Evolutionary conservation across 2,888 invertebrate genomes (phyloP), one percentile per base, ranked within the genome.

Genomic region (Epinotia brunnichana): DNA sequence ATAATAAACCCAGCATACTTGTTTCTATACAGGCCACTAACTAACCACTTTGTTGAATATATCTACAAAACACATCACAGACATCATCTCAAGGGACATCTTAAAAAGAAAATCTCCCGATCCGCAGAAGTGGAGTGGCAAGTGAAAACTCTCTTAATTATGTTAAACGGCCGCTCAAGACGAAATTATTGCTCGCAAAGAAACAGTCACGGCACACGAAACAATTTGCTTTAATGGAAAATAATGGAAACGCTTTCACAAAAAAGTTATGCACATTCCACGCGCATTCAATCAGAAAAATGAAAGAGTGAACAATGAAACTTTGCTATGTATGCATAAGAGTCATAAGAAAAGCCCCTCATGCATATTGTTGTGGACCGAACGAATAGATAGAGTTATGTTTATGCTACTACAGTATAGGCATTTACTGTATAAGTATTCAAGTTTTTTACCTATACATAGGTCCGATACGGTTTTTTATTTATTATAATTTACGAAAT

Each of bases 101-200:
- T 64, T 48, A 39, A 41, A 64, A 70, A 48, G 13, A 39, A 60
- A 59, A 64, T 59, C 57, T 24, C 24, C 13, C 59, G 29, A 19
- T 60, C 59, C 41, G 4, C 64, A 41, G 41, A 60, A 39, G 56
- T 24, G 13, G 61, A 24, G 56, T 41, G 54, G 24, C 24, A 66
- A 66, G 53, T 60, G 21, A 66, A 66, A 71, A 60, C 66, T 54
- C 21, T 60, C 66, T 66, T 71, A 66, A 71, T 71, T 71, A 66
- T 66, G 60, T 61, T 71, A 66, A 71, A 71, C 21, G 59, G n/a
- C 41, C 66, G 53, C 24, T 53, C 41, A 19, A 57, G 57, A 63
- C 63, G 39, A 70, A 57, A 59, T 53, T 60, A 60, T 59, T 66
- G 59, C 54, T 35, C 29, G 17, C 41, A 66, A 71, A 71, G 51